Base-by-base conservation (phyloP, 2,113 vertebrate genomes). In the Mirounga angustirostris region DNA sequence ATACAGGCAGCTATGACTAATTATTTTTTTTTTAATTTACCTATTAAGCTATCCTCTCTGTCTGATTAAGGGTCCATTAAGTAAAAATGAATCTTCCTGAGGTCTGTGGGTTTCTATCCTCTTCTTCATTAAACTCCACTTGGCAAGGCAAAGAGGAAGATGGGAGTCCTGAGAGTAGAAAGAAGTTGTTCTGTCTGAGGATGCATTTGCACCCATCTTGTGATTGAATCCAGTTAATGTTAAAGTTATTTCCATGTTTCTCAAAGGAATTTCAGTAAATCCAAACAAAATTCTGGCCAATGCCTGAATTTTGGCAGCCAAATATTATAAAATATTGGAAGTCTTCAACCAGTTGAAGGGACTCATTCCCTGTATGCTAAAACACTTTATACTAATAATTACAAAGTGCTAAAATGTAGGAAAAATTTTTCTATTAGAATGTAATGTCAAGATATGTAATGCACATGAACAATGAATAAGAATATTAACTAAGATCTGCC, bases 171-270 rank as follows among this genome's bases (percentile, higher is more conserved):
- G 8, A 92, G 52, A 94, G 13, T 13, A 46, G 65, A 82, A 92
- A 93, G 56, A 3, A 4, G 83, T 89, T 95, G 14, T 83, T 82
- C 4, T 91, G 50, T 61, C 91, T 91, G 78, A 33, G 43, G 1
- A 88, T 92, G 36, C 19, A 46, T 86, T 88, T 92, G 0, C 30
- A 61, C 46, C 91, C 78, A 67, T 54, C 52, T 16, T 93, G 58
- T 28, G 59, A 85, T 22, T 76, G 46, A 97, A 93, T 1, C 0
- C 43, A 89, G 6, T 28, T 82, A 30, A n/a, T 7, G 3, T 56
- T 92, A 97, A 94, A 94, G 52, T 96, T 91, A 71, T 36, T 97
- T 97, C 40, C 94, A 36, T 97, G 78, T 88, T 59, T 56, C 85
- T 97, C 71, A 56, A 80, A 95, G 83, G 67, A 81, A 28, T 56